Evolutionary conservation across 2,113 vertebrate species (phyloP).

Genomic region (Pseudois nayaur): DNA sequence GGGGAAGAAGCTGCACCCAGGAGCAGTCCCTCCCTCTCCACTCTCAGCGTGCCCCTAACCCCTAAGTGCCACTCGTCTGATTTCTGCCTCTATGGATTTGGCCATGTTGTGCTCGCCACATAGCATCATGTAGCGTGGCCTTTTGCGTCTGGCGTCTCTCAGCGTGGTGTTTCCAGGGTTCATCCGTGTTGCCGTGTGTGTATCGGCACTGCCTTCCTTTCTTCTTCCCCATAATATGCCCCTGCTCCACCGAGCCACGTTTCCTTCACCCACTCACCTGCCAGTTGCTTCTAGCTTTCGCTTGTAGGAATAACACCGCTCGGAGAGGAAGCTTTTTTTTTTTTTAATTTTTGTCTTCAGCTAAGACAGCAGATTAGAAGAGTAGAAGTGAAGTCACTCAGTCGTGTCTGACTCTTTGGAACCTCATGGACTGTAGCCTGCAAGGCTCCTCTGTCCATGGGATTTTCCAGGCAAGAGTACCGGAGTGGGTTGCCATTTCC

Average conservation of each 20-base stretch:
- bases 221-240: background rate
- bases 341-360: background rate
- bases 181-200: fast-evolving
- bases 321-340: background rate
- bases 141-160: background rate
- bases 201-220: background rate
- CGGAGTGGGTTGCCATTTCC: background rate
- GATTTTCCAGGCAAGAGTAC: too few relatives aligned
- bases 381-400: too few relatives aligned
- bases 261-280: background rate
- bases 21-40: too few relatives aligned
- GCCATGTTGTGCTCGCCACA: fast-evolving
- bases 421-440: too few relatives aligned
- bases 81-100: background rate
- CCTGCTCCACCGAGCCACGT: fast-evolving
- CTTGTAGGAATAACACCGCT: background rate
- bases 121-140: fast-evolving
- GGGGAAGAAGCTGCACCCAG: background rate
- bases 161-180: background rate
- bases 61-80: too few relatives aligned
- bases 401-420: too few relatives aligned
- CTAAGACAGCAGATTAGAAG: too few relatives aligned
- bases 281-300: background rate
- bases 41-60: too few relatives aligned
- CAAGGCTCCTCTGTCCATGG: too few relatives aligned